phyloP scores from a whole-genome alignment of 2,888 invertebrate genomes.

The Dromius quadrimaculatus region DNA sequence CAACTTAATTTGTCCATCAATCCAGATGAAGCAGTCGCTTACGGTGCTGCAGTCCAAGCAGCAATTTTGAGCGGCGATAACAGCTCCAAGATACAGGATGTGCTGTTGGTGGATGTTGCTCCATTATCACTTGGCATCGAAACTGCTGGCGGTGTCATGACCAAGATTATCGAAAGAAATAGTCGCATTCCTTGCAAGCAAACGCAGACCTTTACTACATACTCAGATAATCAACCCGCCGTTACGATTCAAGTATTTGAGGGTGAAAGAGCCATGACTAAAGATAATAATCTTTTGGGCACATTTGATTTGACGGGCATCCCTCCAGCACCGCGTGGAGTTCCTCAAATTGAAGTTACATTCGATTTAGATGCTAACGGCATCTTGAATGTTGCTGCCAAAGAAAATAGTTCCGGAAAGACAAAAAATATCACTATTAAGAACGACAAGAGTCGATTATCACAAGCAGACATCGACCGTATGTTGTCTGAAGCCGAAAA shows the following conservation, averaged over 20 bases:
- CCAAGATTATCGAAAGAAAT: slow-evolving; percentile 72
- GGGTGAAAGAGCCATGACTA: slow-evolving; percentile 85
- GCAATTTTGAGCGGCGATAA: slow-evolving; percentile 65
- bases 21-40: slow-evolving; percentile 65
- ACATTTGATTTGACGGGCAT: slow-evolving; percentile 77
- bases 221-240: slow-evolving; percentile 76
- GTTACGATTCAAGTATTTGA: slow-evolving; percentile 74
- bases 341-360: slow-evolving; percentile 78
- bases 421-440: slow-evolving; percentile 83
- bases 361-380: slow-evolving; percentile 83
- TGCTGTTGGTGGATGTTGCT: slow-evolving; percentile 77
- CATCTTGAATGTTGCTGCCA: slow-evolving; percentile 71
- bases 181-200: slow-evolving; percentile 71
- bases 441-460: slow-evolving; percentile 84
- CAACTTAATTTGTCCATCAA: slow-evolving; percentile 63
- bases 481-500: slow-evolving; percentile 82
- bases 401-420: slow-evolving; percentile 74
- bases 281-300: slow-evolving; percentile 79
- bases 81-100: slow-evolving; percentile 81
- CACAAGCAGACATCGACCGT: slow-evolving; percentile 84
- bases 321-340: slow-evolving; percentile 77
- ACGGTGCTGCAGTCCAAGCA: slow-evolving; percentile 64
- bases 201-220: slow-evolving; percentile 74
- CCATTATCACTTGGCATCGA: slow-evolving; percentile 81
- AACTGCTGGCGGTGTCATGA: slow-evolving; percentile 85